Percentiles rank a stretch among this genome's conserved stretches.
These are phyloP conservation scores for Drosophila phalerata DNA, from an alignment of 2,888 invertebrate species.

Conservation along the genomic window DNA sequence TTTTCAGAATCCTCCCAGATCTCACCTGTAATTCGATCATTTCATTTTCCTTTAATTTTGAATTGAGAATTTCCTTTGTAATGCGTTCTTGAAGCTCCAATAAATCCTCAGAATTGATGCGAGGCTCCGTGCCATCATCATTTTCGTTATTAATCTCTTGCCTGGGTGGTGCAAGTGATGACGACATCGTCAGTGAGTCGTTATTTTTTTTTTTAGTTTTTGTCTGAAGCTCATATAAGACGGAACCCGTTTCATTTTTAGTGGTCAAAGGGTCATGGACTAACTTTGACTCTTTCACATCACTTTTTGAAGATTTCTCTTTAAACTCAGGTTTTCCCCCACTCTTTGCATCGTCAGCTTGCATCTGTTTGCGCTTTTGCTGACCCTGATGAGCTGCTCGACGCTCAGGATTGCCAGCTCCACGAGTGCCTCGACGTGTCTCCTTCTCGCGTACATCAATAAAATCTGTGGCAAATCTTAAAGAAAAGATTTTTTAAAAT, in stretches of 20 bases:
- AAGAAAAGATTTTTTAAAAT: neutral
- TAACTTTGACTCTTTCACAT: conserved; percentile 11
- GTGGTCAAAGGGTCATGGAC: neutral
- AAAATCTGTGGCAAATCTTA: conserved; percentile 96
- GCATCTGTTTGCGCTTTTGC: conserved; percentile 67
- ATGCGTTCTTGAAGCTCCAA: conserved; percentile 85
- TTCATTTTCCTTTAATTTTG: conserved; percentile 85
- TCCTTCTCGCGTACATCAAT: conserved; percentile 97
- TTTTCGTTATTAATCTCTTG: conserved; percentile 53
- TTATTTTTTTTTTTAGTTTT: conserved; percentile 28
- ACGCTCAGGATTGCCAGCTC: conserved; percentile 84
- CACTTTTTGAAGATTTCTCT: conserved; percentile 14
- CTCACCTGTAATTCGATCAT: conserved; percentile 85
- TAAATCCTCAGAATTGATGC: conserved; percentile 84
- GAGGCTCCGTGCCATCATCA: conserved; percentile 46
- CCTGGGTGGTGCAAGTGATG: conserved; percentile 61
- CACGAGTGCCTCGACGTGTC: conserved; percentile 92
- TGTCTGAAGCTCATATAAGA: conserved; percentile 16
- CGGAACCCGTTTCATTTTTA: conserved; percentile 23
- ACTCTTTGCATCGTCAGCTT: conserved; percentile 68
- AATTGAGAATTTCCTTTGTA: conserved; percentile 85
- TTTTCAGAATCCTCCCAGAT: neutral
- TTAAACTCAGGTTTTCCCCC: conserved; percentile 41
- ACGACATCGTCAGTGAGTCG: conserved; percentile 32
- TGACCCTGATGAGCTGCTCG: conserved; percentile 39